Conservation (phyloP, 2,797 vertebrate species). For the Chaenodraco wilsoni region DNA sequence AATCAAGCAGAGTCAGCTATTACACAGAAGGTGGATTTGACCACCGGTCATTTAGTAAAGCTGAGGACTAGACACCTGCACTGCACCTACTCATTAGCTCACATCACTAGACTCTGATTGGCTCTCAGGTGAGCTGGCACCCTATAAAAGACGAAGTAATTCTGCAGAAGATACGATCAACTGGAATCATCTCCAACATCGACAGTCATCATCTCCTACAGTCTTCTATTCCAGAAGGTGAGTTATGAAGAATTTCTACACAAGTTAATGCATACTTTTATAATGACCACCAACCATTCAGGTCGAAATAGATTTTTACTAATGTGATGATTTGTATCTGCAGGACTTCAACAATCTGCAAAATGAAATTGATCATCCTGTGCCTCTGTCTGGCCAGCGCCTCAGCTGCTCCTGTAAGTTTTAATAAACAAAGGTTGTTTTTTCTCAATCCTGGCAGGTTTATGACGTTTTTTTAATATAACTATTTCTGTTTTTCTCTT, state of each 20-base stretch:
- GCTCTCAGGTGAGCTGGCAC: slow-evolving; percentile 40
- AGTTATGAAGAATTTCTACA: slow-evolving; percentile 40
- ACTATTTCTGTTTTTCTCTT: slow-evolving; percentile 39
- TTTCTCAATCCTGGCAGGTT: not conserved
- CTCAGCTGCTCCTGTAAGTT: slow-evolving; percentile 80
- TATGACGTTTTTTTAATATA: not conserved
- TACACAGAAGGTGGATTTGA: slow-evolving; percentile 73
- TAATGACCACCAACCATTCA: not conserved
- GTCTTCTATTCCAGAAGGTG: slow-evolving; percentile 54
- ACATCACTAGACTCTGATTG: slow-evolving; percentile 62
- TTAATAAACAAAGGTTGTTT: not conserved
- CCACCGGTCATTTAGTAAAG: slow-evolving; percentile 83
- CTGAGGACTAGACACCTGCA: slow-evolving; percentile 71
- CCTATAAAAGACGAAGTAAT: slow-evolving; percentile 69
- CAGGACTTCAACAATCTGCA: slow-evolving; percentile 35
- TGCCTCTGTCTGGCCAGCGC: slow-evolving; percentile 77
- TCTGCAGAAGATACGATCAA: slow-evolving; percentile 13
- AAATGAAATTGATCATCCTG: slow-evolving; percentile 78
- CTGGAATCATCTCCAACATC: slow-evolving; percentile 32
- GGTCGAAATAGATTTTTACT: slow-evolving; percentile 3
- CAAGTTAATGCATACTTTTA: not conserved
- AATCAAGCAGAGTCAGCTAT: slow-evolving; percentile 75
- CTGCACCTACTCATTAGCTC: slow-evolving; percentile 62
- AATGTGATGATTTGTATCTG: slow-evolving; percentile 31
- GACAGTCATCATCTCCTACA: slow-evolving; percentile 17